Conservation (phyloP, 2,888 invertebrate genomes). For the Merodon equestris region DNA sequence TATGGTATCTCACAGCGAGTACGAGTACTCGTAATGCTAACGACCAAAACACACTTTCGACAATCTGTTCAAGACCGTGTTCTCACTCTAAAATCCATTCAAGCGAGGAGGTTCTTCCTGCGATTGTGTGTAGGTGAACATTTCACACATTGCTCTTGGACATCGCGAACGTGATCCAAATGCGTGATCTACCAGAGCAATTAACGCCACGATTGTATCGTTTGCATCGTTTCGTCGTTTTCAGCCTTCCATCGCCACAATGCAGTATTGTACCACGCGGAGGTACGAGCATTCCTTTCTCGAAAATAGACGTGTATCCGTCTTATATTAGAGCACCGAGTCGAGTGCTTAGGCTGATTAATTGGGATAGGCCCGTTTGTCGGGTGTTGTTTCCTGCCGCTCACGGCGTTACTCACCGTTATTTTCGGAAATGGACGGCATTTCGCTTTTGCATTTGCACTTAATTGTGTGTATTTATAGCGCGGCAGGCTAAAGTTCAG, state of each 20-base stretch:
- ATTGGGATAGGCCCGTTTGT: slow-evolving; percentile 37
- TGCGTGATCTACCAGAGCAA: slow-evolving; percentile 62
- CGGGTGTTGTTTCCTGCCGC: neutral
- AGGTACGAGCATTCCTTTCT: slow-evolving; percentile 6
- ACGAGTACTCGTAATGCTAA: slow-evolving; percentile 49
- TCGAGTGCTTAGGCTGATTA: slow-evolving; percentile 62
- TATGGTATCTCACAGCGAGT: slow-evolving; percentile 23
- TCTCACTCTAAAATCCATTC: no score
- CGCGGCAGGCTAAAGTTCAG: neutral
- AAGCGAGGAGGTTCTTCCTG: no score
- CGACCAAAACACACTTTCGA: slow-evolving; percentile 17
- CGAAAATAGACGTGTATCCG: slow-evolving; percentile 40
- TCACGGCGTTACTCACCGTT: slow-evolving; percentile 51
- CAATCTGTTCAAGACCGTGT: neutral
- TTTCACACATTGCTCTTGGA: slow-evolving; percentile 15
- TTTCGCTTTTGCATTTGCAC: slow-evolving; percentile 23
- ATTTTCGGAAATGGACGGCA: slow-evolving; percentile 46
- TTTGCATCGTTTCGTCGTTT: no score
- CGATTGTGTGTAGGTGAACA: slow-evolving; percentile 6
- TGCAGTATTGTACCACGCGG: slow-evolving; percentile 9
- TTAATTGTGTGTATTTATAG: slow-evolving; percentile 18
- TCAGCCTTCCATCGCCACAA: no score
- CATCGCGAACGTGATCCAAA: slow-evolving; percentile 20
- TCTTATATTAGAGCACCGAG: slow-evolving; percentile 63
- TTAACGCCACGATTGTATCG: slow-evolving; percentile 50